These are phyloP conservation scores for Scelioninae gen. 1 DNA, from an alignment of 2,888 invertebrate genomes.

Conservation along the genomic window DNA sequence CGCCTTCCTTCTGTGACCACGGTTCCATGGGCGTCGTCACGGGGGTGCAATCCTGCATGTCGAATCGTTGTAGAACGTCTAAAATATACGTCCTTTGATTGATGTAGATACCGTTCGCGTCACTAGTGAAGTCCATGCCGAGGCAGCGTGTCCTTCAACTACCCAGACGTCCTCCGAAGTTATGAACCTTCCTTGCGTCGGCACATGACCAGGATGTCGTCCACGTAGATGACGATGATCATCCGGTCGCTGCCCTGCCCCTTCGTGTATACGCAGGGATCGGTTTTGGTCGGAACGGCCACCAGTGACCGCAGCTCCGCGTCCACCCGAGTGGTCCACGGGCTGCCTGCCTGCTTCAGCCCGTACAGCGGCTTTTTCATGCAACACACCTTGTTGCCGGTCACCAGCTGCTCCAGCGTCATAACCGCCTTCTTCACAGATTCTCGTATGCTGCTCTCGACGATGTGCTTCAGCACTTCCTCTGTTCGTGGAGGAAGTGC, in stretches of 20 bases:
- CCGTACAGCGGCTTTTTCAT: slow-evolving; percentile 3
- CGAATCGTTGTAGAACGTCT: slow-evolving; percentile 12
- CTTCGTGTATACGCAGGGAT: slow-evolving; percentile 4
- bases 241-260: too few species aligned
- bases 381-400: neutral
- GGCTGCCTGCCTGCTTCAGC: slow-evolving; percentile 10
- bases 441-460: neutral
- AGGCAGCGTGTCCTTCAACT: neutral
- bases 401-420: neutral
- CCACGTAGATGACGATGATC: slow-evolving; percentile 12
- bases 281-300: neutral
- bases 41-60: neutral
- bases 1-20: neutral
- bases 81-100: too few species aligned
- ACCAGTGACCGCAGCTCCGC: neutral
- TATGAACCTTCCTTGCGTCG: neutral
- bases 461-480: neutral
- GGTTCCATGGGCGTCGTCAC: neutral
- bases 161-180: neutral
- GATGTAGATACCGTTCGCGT: neutral
- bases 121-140: neutral
- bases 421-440: neutral
- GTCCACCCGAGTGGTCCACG: slow-evolving; percentile 31
- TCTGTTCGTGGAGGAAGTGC: too few species aligned
- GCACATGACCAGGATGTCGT: slow-evolving; percentile 11